Evolutionary conservation across 2,888 invertebrate species (phyloP), one percentile per base, ranked within the genome.

Genomic region (Trisateles emortualis): DNA sequence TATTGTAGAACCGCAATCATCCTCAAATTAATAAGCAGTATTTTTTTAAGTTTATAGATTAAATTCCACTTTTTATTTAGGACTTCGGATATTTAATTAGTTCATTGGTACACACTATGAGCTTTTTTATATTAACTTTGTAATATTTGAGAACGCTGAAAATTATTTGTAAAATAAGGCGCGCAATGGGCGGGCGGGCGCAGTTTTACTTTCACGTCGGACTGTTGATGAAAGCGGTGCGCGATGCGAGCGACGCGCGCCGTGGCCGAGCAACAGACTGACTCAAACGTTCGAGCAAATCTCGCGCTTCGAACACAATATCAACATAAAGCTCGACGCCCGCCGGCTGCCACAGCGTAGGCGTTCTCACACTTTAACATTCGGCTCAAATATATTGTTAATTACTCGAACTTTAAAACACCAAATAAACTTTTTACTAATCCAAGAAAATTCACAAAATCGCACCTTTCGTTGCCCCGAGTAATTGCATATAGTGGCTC

Each of bases 241-340:
- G 69, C 74, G 70, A 69, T 61, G 71, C 79, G 78, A 77, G 71
- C 59, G 62, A 72, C 79, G 67, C 74, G 70, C 57, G 71, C 61
- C 75, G 75, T 74, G 69, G 74, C 65, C 75, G 74, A 68, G 66
- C 73, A 67, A 70, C 69, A 66, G 66, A 87, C 87, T 87, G 86
- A 81, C 75, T 76, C 59, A 64, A 72, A 62, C 64, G 62, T 71
- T 58, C 65, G 56, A 57, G 49, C 67, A 59, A 71, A 70, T 65
- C 62, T 69, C 70, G 68, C 74, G 68, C 73, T 69, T 71, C 65
- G 50, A 44, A 48, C 57, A 44, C 62, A 62, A 59, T 64, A 64
- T 67, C 52, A 67, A 60, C 67, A 61, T 59, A 60, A 71, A 73
- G 70, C 70, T 71, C 61, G 53, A 64, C 70, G 53, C 59, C 56